These are phyloP conservation scores for Pipa parva DNA, from an alignment of 2,113 vertebrate species.

Conservation along the genomic window DNA sequence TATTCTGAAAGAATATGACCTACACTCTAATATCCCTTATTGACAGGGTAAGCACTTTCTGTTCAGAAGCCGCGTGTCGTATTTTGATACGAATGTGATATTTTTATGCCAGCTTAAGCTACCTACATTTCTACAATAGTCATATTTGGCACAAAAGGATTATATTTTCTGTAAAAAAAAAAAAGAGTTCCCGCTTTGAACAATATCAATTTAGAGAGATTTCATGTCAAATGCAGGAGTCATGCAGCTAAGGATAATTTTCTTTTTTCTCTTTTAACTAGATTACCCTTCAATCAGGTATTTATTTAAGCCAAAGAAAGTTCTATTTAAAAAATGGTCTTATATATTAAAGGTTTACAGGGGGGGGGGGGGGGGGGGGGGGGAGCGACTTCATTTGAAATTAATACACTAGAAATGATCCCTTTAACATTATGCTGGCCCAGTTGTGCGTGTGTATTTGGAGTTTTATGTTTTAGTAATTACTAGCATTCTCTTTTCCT, in stretches of 20 bases:
- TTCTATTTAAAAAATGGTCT: constrained; percentile 51
- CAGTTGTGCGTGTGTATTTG: too few species aligned
- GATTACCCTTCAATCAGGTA: constrained; percentile 55
- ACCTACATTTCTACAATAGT: not conserved
- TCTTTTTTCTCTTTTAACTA: constrained; percentile 46
- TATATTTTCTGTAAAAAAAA: constrained; percentile 55
- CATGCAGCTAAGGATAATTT: constrained; percentile 47
- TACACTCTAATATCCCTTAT: too few species aligned
- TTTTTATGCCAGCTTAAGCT: not conserved
- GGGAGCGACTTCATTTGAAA: constrained; percentile 60
- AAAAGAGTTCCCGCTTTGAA: constrained; percentile 52
- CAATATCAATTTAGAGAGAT: constrained; percentile 54
- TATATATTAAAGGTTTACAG: constrained; percentile 17
- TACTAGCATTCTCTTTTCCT: not conserved
- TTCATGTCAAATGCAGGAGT: constrained; percentile 49
- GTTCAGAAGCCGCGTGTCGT: too few species aligned
- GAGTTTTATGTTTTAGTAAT: too few species aligned
- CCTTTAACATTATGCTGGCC: constrained; percentile 2
- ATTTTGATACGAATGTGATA: too few species aligned
- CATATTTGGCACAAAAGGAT: constrained; percentile 53
- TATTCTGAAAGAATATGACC: too few species aligned
- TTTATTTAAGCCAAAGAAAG: constrained; percentile 53
- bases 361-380: constrained; percentile 17
- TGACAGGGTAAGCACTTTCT: too few species aligned
- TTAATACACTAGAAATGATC: constrained; percentile 61